Percentiles rank a stretch among this genome's conserved stretches.
Conservation (phyloP, 2,113 vertebrate species). For the Sinocyclocheilus grahami region DNA sequence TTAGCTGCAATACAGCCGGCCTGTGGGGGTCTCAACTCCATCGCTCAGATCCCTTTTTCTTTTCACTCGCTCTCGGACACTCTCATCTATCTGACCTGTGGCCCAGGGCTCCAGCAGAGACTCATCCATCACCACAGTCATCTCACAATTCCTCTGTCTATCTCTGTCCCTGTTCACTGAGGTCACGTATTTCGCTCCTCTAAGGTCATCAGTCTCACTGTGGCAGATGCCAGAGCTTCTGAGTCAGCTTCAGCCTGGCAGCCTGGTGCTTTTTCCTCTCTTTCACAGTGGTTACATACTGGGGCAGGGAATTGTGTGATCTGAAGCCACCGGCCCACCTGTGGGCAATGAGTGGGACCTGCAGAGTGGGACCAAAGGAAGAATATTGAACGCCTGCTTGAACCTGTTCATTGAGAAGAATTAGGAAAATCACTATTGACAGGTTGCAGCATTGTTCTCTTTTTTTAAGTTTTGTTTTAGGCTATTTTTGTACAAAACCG, state of each 20-base stretch:
- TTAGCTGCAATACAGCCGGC: slow-evolving; percentile 24
- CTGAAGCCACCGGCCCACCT: slow-evolving; percentile 28
- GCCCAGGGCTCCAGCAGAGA: slow-evolving; percentile 24
- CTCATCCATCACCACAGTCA: slow-evolving; percentile 48
- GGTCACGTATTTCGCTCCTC: slow-evolving; percentile 52
- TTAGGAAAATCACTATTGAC: slow-evolving; percentile 38
- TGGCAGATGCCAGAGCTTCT: slow-evolving; percentile 68
- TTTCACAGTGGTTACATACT: slow-evolving; percentile 45
- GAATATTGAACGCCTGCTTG: slow-evolving; percentile 35
- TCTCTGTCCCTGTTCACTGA: slow-evolving; percentile 13
- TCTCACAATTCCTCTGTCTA: slow-evolving; percentile 11
- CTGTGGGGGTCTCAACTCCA: slow-evolving; percentile 11
- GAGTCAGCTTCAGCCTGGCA: slow-evolving; percentile 62
- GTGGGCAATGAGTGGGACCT: slow-evolving; percentile 6
- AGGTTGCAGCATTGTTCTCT: not conserved
- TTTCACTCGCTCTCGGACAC: slow-evolving; percentile 14
- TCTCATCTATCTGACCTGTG: slow-evolving; percentile 45
- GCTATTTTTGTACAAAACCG: not conserved
- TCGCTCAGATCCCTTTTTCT: slow-evolving; percentile 38
- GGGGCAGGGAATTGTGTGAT: slow-evolving; percentile 47
- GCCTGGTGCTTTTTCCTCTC: slow-evolving; percentile 46
- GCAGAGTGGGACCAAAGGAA: slow-evolving; percentile 28
- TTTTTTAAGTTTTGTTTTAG: not conserved
- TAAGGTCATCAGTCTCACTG: slow-evolving; percentile 70
- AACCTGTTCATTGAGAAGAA: slow-evolving; percentile 9